Percentiles rank a stretch among this genome's conserved stretches.
phyloP scores from a whole-genome alignment of 1,140 invertebrate genomes.

The Apis florea region DNA sequence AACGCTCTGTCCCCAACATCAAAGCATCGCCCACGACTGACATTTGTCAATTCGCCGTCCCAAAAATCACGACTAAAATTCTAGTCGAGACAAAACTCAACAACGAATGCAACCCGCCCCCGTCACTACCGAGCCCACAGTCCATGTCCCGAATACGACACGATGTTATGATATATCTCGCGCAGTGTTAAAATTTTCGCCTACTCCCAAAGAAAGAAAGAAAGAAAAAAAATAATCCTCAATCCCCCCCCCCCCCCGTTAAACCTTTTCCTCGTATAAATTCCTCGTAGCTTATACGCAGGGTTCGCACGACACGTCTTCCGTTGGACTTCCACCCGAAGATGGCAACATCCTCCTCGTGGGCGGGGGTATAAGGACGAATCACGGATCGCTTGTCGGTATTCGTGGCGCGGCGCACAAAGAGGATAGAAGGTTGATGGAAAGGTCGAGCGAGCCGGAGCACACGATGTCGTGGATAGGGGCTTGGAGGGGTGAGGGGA shows the following conservation, averaged over 20 bases:
- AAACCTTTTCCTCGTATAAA: background rate
- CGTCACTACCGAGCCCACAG: no score
- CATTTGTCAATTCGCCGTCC: no score
- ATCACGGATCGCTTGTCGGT: slow-evolving; percentile 57
- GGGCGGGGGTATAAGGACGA: slow-evolving; percentile 55
- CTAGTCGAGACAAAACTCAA: no score
- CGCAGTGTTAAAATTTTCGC: no score
- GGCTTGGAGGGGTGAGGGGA: slow-evolving; percentile 19
- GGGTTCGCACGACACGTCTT: background rate
- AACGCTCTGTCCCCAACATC: no score
- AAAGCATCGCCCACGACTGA: no score
- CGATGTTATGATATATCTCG: no score
- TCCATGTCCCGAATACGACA: no score
- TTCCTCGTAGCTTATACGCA: background rate
- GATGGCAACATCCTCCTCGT: slow-evolving; percentile 29
- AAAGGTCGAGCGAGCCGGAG: slow-evolving; percentile 35
- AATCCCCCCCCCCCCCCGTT: background rate
- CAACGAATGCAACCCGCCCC: no score
- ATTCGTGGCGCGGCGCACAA: slow-evolving; percentile 56
- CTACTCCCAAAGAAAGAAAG: background rate
- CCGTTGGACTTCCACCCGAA: background rate
- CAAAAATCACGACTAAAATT: no score
- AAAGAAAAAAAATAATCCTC: background rate
- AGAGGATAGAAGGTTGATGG: slow-evolving; percentile 56
- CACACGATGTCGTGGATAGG: slow-evolving; percentile 9